Percentiles rank a stretch among this genome's conserved stretches.
These are phyloP conservation scores for Dermolepida albohirtum DNA, from an alignment of 2,888 invertebrate genomes.

Conservation along the genomic window DNA sequence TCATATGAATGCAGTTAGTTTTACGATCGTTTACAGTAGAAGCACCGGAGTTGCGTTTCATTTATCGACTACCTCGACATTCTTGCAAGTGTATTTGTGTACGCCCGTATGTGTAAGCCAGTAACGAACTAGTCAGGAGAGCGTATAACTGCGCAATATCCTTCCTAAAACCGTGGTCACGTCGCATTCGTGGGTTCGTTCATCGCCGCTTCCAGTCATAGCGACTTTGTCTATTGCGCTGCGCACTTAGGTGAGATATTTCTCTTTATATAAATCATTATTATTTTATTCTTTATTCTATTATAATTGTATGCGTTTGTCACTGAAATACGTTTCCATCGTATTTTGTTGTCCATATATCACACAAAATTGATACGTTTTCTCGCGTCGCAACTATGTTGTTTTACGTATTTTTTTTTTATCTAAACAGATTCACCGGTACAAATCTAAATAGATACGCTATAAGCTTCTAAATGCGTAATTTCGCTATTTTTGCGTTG, in stretches of 20 bases:
- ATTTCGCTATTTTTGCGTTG: conserved; percentile 33
- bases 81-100: conserved; percentile 35
- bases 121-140: conserved; percentile 40
- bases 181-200: conserved; percentile 44
- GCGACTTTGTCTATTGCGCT: conserved; percentile 51
- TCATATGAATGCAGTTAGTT: conserved; percentile 22
- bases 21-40: conserved; percentile 22
- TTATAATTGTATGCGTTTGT: neutral
- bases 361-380: conserved; percentile 23
- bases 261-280: conserved; percentile 32
- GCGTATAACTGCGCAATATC: conserved; percentile 53
- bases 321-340: neutral
- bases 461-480: conserved; percentile 33
- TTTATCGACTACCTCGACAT: conserved; percentile 36
- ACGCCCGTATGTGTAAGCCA: conserved; percentile 31
- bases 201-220: conserved; percentile 39
- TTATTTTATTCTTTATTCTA: conserved; percentile 24
- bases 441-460: conserved; percentile 34
- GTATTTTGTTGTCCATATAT: conserved; percentile 15
- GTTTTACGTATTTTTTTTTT: conserved; percentile 28
- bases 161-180: conserved; percentile 50
- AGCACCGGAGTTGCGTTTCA: conserved; percentile 34
- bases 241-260: conserved; percentile 52
- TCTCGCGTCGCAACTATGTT: neutral
- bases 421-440: conserved; percentile 37